These are phyloP conservation scores for Pseudococcus jackbeardsleyi DNA, from an alignment of 2,888 invertebrate species.

Conservation along the genomic window DNA sequence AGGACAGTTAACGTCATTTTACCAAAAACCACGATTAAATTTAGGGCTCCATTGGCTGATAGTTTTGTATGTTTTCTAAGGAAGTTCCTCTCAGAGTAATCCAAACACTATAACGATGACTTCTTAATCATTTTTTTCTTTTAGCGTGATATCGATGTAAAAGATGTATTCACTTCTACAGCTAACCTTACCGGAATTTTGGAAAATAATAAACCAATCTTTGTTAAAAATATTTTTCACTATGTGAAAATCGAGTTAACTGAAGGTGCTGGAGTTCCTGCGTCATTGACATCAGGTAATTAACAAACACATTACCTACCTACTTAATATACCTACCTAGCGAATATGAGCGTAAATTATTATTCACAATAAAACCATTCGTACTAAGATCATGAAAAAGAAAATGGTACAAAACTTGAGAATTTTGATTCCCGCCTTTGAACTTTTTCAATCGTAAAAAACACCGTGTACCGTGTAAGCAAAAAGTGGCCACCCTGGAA, in stretches of 20 bases:
- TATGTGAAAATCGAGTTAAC: slow-evolving; percentile 77
- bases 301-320: too few species aligned
- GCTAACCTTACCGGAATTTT: slow-evolving; percentile 76
- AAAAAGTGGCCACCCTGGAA: too few species aligned
- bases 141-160: background rate
- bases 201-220: slow-evolving; percentile 67
- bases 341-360: too few species aligned
- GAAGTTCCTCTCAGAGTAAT: too few species aligned
- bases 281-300: slow-evolving; percentile 73
- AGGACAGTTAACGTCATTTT: slow-evolving; percentile 74
- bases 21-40: slow-evolving; percentile 77
- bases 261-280: slow-evolving; percentile 79
- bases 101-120: too few species aligned
- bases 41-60: slow-evolving; percentile 72
- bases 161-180: slow-evolving; percentile 72
- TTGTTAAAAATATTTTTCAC: slow-evolving; percentile 75
- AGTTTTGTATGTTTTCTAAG: slow-evolving; percentile 56
- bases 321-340: too few species aligned
- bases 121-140: background rate
- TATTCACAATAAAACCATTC: too few species aligned
- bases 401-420: too few species aligned
- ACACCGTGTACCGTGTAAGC: too few species aligned
- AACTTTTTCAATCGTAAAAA: too few species aligned
- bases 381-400: too few species aligned
- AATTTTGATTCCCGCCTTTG: too few species aligned